Percentiles rank a stretch among this genome's conserved stretches.
These are phyloP conservation scores for Sogatella furcifera DNA, from an alignment of 1,140 invertebrate species.

Conservation along the genomic window DNA sequence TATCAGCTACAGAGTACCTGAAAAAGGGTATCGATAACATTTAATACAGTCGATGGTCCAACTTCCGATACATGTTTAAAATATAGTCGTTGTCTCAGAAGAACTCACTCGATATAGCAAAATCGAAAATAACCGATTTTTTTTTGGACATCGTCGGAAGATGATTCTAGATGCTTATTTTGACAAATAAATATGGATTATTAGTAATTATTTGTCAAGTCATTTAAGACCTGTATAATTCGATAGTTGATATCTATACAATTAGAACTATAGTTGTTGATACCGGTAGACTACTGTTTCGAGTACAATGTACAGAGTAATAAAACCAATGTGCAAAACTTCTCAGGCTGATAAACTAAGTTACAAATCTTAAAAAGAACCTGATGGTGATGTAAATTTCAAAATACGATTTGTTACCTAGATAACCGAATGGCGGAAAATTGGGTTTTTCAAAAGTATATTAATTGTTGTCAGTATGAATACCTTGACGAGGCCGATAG, in stretches of 20 bases:
- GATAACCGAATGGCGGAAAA: no score
- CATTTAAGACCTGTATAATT: background rate
- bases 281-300: conserved; percentile 9
- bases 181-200: conserved; percentile 14
- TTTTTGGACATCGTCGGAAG: conserved; percentile 34
- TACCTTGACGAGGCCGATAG: no score
- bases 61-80: conserved; percentile 12
- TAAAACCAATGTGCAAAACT: no score
- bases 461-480: no score
- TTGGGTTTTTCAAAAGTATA: no score
- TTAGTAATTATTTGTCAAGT: background rate
- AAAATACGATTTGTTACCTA: no score
- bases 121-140: conserved; percentile 68
- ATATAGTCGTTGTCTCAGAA: conserved; percentile 47
- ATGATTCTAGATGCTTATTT: conserved; percentile 28
- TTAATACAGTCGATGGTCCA: background rate
- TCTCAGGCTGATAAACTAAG: no score
- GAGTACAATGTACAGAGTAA: no score
- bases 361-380: no score
- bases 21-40: conserved; percentile 31
- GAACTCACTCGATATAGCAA: conserved; percentile 66
- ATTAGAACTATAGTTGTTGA: background rate
- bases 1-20: conserved; percentile 80
- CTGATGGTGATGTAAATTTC: no score
- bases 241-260: background rate